A percentile compares a stretch with the other conserved stretches of the same genome.
phyloP scores from a whole-genome alignment of 2,888 invertebrate species.

The Caenorhabditis uteleia region DNA sequence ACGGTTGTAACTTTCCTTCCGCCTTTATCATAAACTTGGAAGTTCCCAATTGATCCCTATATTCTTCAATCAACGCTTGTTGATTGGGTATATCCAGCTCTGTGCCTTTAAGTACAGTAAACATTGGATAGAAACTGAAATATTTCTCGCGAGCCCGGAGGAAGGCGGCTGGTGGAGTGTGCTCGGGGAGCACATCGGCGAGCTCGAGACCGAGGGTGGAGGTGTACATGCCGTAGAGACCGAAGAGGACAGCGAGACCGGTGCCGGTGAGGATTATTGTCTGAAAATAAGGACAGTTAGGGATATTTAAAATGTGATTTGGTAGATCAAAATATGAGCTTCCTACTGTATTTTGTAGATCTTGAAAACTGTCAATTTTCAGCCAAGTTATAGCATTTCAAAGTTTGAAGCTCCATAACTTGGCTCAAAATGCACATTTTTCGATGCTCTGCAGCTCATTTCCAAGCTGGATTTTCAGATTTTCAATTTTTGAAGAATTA shows the following conservation, averaged over 20 bases:
- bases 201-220: conserved; percentile 83
- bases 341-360: too few species aligned
- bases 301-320: too few species aligned
- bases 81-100: conserved; percentile 85
- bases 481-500: too few species aligned
- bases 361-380: too few species aligned
- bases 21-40: conserved; percentile 64
- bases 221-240: conserved; percentile 76
- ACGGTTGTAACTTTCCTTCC: conserved; percentile 82
- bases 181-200: conserved; percentile 89
- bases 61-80: conserved; percentile 90
- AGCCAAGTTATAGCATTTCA: too few species aligned
- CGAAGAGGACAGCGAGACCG: conserved; percentile 73
- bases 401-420: too few species aligned
- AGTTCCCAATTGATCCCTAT: conserved; percentile 75
- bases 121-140: conserved; percentile 97
- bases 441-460: too few species aligned
- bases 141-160: conserved; percentile 74
- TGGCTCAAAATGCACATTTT: too few species aligned
- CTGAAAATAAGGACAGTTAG: too few species aligned
- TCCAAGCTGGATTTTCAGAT: too few species aligned
- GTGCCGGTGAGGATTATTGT: conserved; percentile 74
- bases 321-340: too few species aligned
- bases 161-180: conserved; percentile 92
- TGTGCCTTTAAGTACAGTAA: conserved; percentile 85